Evolutionary conservation across 2,888 invertebrate genomes (phyloP), one percentile per base, ranked within the genome.

Genomic region (Phengaris arion): DNA sequence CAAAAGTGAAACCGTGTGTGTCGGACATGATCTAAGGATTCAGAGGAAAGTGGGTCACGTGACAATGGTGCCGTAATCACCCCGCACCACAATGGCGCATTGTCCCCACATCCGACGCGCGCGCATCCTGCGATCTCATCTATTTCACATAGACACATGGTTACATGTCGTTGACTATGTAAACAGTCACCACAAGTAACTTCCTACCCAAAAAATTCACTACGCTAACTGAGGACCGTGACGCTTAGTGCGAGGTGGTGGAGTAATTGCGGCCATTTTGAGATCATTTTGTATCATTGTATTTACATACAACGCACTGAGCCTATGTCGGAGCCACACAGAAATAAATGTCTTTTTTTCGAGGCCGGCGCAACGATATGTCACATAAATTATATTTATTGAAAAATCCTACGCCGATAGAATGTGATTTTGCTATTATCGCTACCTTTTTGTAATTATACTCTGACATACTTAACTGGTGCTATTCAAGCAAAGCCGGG

Each of bases 21-120:
- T 46, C 74, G 15, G 15, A 59, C 59, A 6, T 22, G 15, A 75
- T 76, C 75, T 70, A 77, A 77, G 80, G 78, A 77, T 73, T 75
- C 80, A 77, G 76, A 70, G 48, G 79, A 81, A 82, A 81, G 82
- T 83, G 80, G 82, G 83, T 79, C 85, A 84, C 81, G 81, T 81
- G 81, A 81, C 83, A 82, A 85, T 86, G 84, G 83, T 83, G 84
- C 82, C 85, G 87, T 82, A 64, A 64, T 64, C 12, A 35, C 81
- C 80, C 78, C 57, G 83, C 83, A 88, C 86, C 85, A 92, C 92
- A 93, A 92, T 92, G 85, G 90, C 76, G 86, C 84, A 91, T 92
- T 92, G 92, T 92, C 83, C 86, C 68, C 77, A 77, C 87, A 87
- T 90, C 91, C 91, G 87, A 84, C 82, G 80, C 80, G 83, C 80